phyloP scores from a whole-genome alignment of 2,888 invertebrate genomes.

The Cryptocheilus praepositus region DNA sequence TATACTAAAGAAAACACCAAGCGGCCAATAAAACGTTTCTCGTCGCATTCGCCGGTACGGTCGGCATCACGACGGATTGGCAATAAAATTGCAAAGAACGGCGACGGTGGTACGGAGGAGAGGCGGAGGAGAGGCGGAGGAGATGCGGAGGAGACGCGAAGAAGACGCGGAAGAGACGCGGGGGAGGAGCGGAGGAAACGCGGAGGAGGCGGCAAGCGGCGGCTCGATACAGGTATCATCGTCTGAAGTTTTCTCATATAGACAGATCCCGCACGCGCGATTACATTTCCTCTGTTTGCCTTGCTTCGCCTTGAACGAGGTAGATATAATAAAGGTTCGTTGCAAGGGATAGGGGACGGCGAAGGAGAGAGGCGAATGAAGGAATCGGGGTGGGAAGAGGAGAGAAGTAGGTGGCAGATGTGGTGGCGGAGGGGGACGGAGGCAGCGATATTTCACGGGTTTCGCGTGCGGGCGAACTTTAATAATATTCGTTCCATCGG shows the following conservation, averaged over 20 bases:
- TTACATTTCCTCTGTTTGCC: too few relatives aligned
- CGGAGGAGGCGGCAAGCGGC: constrained; percentile 27
- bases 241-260: too few relatives aligned
- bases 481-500: constrained; percentile 75
- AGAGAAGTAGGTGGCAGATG: constrained; percentile 10
- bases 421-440: constrained; percentile 20
- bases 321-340: constrained; percentile 11
- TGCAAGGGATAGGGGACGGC: constrained; percentile 30
- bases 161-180: not conserved
- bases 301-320: not conserved
- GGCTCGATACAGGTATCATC: too few relatives aligned
- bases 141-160: too few relatives aligned
- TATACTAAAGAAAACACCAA: too few relatives aligned
- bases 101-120: not conserved
- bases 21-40: too few relatives aligned
- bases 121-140: not conserved
- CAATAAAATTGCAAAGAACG: too few relatives aligned
- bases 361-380: constrained; percentile 25
- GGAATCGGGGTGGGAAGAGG: constrained; percentile 10
- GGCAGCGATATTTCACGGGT: constrained; percentile 72
- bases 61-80: too few relatives aligned
- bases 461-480: constrained; percentile 73
- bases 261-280: too few relatives aligned
- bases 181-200: constrained; percentile 20
- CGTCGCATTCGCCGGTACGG: too few relatives aligned